These are phyloP conservation scores for Acrocephalus arundinaceus DNA, from an alignment of 2,113 vertebrate genomes.

Conservation along the genomic window DNA sequence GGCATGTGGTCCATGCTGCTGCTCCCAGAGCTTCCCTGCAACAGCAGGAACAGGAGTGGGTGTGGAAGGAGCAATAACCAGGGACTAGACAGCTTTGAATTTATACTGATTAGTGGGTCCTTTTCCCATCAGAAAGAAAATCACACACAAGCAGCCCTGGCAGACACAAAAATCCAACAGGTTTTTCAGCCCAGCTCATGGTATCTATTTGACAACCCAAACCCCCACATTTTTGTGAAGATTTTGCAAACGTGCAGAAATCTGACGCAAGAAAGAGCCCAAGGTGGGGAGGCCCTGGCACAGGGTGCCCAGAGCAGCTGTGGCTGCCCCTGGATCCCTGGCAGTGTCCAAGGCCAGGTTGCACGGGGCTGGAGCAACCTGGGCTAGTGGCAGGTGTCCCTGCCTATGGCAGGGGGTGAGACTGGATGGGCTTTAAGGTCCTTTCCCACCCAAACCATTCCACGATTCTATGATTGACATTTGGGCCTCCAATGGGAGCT, in stretches of 20 bases:
- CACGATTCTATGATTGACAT: not conserved
- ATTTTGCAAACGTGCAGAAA: not conserved
- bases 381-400: not conserved
- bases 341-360: accelerated
- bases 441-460: not conserved
- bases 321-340: not conserved
- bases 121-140: not conserved
- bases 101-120: not conserved
- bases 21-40: not conserved
- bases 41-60: not conserved
- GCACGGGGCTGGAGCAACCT: accelerated
- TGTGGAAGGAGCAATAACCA: not conserved
- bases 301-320: not conserved
- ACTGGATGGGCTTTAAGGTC: accelerated
- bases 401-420: not conserved
- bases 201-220: not conserved
- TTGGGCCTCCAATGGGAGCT: not conserved
- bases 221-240: not conserved
- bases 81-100: not conserved
- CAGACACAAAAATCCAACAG: not conserved
- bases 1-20: accelerated
- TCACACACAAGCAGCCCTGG: not conserved
- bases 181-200: not conserved
- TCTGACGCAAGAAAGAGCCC: not conserved
- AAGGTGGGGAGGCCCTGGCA: not conserved